Conservation (phyloP, 1,140 invertebrate genomes). For the Eurosta solidaginis region DNA sequence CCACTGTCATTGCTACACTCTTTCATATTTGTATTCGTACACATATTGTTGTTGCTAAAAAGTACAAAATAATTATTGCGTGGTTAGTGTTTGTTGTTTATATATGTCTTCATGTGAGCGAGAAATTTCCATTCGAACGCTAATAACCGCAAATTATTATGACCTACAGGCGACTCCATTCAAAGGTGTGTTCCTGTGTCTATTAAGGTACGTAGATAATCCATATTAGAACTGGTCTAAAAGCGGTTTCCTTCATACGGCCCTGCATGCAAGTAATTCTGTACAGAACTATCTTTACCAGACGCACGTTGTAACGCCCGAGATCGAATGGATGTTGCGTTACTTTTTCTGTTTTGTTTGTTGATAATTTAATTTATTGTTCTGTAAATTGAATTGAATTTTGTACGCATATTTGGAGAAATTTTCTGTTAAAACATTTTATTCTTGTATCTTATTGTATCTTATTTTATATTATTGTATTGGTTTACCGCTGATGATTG, state of each 20-base stretch:
- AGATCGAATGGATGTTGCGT: too few species aligned
- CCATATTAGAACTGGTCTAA: slow-evolving; percentile 10
- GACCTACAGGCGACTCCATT: slow-evolving; percentile 5
- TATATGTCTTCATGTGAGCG: neutral
- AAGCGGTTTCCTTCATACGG: neutral
- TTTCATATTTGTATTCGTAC: neutral
- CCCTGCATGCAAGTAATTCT: neutral
- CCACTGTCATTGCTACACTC: neutral
- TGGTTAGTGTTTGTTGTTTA: neutral
- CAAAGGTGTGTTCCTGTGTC: slow-evolving; percentile 4
- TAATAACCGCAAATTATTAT: slow-evolving; percentile 12
- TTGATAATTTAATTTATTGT: too few species aligned
- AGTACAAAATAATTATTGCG: too few species aligned
- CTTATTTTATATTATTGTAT: too few species aligned
- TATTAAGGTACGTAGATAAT: slow-evolving; percentile 13
- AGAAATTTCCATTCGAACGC: slow-evolving; percentile 3
- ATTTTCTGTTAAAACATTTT: too few species aligned
- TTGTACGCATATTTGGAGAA: too few species aligned
- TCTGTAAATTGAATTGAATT: too few species aligned
- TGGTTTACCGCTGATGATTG: too few species aligned
- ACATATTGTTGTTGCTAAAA: neutral
- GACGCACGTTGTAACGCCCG: too few species aligned
- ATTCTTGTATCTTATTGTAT: too few species aligned
- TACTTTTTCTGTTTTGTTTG: too few species aligned
- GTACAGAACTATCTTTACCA: too few species aligned